Percentiles rank a stretch among this genome's conserved stretches.
Evolutionary conservation across 2,888 invertebrate genomes (phyloP).

Genomic region (Drosophila setosimentum): DNA sequence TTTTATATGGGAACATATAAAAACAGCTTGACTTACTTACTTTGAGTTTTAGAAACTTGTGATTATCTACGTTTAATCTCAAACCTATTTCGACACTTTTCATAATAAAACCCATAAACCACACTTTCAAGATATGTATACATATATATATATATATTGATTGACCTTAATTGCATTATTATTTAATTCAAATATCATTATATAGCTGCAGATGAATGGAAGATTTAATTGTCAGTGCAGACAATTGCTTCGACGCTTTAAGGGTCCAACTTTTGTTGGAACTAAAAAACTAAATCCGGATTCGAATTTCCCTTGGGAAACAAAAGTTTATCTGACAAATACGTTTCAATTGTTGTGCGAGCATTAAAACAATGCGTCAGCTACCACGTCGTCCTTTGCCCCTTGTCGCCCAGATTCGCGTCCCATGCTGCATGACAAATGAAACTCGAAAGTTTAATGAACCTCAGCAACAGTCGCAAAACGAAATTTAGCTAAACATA

Average conservation of each 20-base stretch:
- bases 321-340: constrained; percentile 74
- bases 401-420: neutral
- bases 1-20: neutral
- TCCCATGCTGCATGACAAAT: constrained; percentile 58
- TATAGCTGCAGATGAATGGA: neutral
- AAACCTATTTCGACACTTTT: neutral
- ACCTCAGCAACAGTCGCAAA: constrained; percentile 72
- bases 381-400: constrained; percentile 12
- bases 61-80: neutral
- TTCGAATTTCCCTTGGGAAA: constrained; percentile 32
- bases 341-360: constrained; percentile 71
- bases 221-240: constrained; percentile 1
- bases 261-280: constrained; percentile 6
- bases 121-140: neutral
- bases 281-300: constrained; percentile 6
- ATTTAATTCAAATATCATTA: neutral
- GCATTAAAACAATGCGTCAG: constrained; percentile 55
- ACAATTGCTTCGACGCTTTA: constrained; percentile 43
- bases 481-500: constrained; percentile 61
- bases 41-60: neutral
- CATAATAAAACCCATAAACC: no score
- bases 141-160: neutral
- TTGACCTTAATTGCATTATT: neutral
- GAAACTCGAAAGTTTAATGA: constrained; percentile 75
- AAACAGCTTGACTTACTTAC: no score